Base-by-base conservation (phyloP, 2,113 vertebrate genomes). In the Lipophrys pholis region DNA sequence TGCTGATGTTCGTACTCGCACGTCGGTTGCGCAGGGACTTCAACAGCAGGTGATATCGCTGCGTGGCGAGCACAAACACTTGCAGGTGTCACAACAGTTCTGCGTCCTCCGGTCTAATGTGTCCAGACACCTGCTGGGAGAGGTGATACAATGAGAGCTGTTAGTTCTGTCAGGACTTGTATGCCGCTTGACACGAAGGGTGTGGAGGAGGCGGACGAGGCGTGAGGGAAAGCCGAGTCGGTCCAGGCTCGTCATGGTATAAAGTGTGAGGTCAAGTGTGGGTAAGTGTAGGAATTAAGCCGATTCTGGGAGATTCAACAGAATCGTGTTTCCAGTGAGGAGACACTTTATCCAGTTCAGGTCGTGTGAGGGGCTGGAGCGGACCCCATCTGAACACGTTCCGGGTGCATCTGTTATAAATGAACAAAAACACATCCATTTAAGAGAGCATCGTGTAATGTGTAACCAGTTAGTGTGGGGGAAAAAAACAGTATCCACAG, bases 61-160 rank as follows among this genome's bases (percentile, higher is more conserved):
- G 62, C 38, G 55, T 55, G 56, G 79, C 36, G 36, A 70, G 54
- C 59, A 14, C 64, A 76, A 68, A 87, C 78, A 82, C 77, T 87
- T 77, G 53, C 56, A 71, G 74, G 64, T 80, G 84, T 86, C 86
- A 82, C 67, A 77, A 55, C 70, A 71, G 58, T 80, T 83, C 51
- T 15, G 14, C 8, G 56, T 48, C 30, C 15, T 58, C 36, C 12
- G 14, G 59, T 78, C 50, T 76, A 85, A 89, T 75, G 55, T 57
- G 78, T 54, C 42, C 48, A 16, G 85, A 82, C 85, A 84, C 87
- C 80, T 89, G 83, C 50, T 36, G 61, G 55, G 53, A 53, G 80
- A 81, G 85, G 80, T 70, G 82, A 85, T 66, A 78, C 80, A 76
- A 69, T 69, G 64, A 69, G 52, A 82, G 78, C 72, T 76, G 86